Evolutionary conservation across 2,888 invertebrate species (phyloP).

Genomic region (Zeuzera pyrina): DNA sequence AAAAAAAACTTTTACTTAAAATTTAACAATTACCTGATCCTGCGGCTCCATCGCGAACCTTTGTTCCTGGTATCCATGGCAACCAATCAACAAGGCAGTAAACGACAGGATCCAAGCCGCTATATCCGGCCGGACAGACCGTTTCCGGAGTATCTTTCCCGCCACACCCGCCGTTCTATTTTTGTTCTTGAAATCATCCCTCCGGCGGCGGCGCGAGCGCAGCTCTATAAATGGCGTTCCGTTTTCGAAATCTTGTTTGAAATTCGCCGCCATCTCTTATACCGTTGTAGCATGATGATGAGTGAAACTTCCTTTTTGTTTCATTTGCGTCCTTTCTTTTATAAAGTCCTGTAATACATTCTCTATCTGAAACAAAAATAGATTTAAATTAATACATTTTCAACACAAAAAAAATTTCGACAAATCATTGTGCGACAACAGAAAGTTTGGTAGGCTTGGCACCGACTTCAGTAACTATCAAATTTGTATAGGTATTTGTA

Average conservation of each 20-base stretch:
- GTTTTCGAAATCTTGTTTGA: constrained; percentile 35
- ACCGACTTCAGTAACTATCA: too few relatives aligned
- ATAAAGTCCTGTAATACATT: too few relatives aligned
- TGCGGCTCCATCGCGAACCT: constrained; percentile 94
- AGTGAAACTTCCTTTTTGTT: constrained; percentile 14
- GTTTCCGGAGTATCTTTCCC: constrained; percentile 33
- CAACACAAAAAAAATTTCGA: too few relatives aligned
- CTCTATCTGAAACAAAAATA: constrained; percentile 1
- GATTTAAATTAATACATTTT: too few relatives aligned
- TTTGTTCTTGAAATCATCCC: constrained; percentile 44
- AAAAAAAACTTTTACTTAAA: too few relatives aligned
- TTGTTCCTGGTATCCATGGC: constrained; percentile 75
- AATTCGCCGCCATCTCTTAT: constrained; percentile 48
- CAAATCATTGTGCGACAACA: too few relatives aligned
- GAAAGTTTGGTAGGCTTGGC: too few relatives aligned
- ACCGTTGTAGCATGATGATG: constrained; percentile 49
- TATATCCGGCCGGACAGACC: constrained; percentile 36
- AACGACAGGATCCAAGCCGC: constrained; percentile 41
- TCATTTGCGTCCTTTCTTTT: constrained; percentile 16
- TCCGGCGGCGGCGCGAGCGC: constrained; percentile 32
- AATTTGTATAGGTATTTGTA: too few relatives aligned
- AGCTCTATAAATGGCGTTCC: constrained; percentile 37
- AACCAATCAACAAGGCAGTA: constrained; percentile 37
- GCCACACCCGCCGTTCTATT: constrained; percentile 34
- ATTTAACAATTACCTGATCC: constrained; percentile 70